Base-by-base conservation (phyloP, 2,888 invertebrate genomes). In the Buathra laborator region DNA sequence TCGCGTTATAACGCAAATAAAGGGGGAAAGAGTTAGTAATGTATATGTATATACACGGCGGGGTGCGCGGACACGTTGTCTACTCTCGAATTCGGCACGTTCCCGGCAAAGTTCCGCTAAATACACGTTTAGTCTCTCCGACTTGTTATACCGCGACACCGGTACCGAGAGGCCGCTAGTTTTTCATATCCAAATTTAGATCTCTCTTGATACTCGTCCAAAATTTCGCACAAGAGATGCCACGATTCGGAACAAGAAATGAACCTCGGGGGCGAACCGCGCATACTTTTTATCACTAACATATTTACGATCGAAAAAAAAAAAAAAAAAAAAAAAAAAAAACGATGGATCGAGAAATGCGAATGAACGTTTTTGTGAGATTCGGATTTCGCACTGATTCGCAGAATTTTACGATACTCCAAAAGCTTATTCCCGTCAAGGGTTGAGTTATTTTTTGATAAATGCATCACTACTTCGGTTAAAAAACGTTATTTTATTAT, bases 111-210 rank as follows among this genome's bases (percentile, higher is more conserved):
- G 64, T 64, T 75, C 48, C 48, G 64, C 32, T 76, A 66, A 32
- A 72, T 37, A 72, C 64, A 48, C 68, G 53, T 19, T 70, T 64
- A 48, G 70, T 24, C 32, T 67, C 37, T 70, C 5, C 29, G 37
- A 64, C 72, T 72, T 46, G 32, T 56, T 56, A 48, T 24, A 75
- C 37, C 67, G n/a, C 64, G 51, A 71, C 53, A 66, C 51, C 67
- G 24, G 44, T 2, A 24, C 24, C 43, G 19, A 24, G n/a, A 37
- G 14, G 24, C 43, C 46, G 16, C 66, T 72, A 78, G 56, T 64
- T 81, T 84, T 84, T 81, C 84, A 85, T 32, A 71, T 85, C 78
- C 84, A 79, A 81, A 85, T 85, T 85, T 85, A 85, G 81, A 85
- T 71, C 72, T 78, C 68, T 74, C 78, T 85, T 85, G 84, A 85